These are phyloP conservation scores for Plotosus lineatus DNA, from an alignment of 2,113 vertebrate species.

Conservation along the genomic window DNA sequence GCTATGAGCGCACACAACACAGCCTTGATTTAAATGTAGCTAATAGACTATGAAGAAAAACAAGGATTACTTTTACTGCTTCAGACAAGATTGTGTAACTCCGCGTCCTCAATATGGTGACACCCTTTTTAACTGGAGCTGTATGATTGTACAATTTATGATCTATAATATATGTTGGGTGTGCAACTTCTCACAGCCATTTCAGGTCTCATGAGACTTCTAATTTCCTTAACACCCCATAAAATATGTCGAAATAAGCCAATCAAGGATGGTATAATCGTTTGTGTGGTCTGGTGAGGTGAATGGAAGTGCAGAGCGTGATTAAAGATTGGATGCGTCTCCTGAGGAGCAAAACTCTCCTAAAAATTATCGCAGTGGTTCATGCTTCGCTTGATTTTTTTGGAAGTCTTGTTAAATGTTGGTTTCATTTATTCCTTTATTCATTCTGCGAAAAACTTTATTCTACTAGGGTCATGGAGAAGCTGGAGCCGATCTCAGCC, in stretches of 20 bases:
- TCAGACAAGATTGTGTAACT: conserved; percentile 2
- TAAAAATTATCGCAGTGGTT: conserved; percentile 7
- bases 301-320: conserved; percentile 10
- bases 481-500: too few species aligned
- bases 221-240: conserved; percentile 27
- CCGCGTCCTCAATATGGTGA: conserved; percentile 26
- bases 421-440: too few species aligned
- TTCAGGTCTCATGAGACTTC: conserved; percentile 30
- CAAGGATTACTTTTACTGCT: neutral
- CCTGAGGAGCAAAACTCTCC: neutral
- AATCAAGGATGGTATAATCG: conserved; percentile 26
- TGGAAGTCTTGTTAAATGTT: neutral
- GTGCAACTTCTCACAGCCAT: conserved; percentile 23
- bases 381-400: neutral
- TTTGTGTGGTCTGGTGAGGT: conserved; percentile 22
- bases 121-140: conserved; percentile 14
- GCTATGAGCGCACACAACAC: neutral
- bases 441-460: too few species aligned
- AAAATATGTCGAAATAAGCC: conserved; percentile 35
- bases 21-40: conserved; percentile 15
- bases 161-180: conserved; percentile 31
- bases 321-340: neutral
- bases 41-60: neutral
- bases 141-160: conserved; percentile 23
- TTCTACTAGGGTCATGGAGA: too few species aligned